Base-by-base conservation (phyloP, 2,888 invertebrate species). In the Amaurobius ferox region DNA sequence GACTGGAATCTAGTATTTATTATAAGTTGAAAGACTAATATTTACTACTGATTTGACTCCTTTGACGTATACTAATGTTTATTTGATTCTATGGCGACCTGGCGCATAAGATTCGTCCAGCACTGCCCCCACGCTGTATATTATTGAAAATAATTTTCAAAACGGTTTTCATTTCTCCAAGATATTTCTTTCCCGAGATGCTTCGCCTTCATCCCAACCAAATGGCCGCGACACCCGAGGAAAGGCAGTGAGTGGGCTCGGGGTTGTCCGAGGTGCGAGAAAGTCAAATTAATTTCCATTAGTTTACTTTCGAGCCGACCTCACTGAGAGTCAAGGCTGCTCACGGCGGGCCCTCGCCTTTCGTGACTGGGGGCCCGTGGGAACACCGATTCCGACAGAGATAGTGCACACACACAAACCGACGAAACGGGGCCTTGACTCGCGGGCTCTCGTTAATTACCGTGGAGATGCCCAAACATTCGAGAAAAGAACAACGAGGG, bases 221-320 rank as follows among this genome's bases (percentile, higher is more conserved):
- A n/a, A n/a, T n/a, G n/a, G n/a, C n/a, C n/a, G n/a, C n/a, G n/a
- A n/a, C n/a, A n/a, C n/a, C 35, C 35, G 35, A 7, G 35, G 35
- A 35, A 35, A 35, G 13, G 16, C 29, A 3, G 64, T 13, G 30
- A 13, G 16, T 5, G 13, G 13, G 62, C 66, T n/a, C n/a, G 66
- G n/a, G 30, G 28, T 26, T 72, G 80, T 72, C 66, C 73, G 67
- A 80, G 80, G 80, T 80, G 80, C 80, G 80, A 81, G 81, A 81
- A 81, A 81, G 76, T 71, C 76, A 81, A 81, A 81, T 81, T 81
- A 81, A 81, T 81, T 81, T 76, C 81, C 81, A 81, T 81, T 81
- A 81, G 81, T 81, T 81, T 81, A 81, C 81, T 81, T 81, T 68
- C 72, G 73, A 61, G 44, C 48, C 32, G 77, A 64, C 44, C 67